These are phyloP conservation scores for Syritta pipiens DNA, from an alignment of 2,888 invertebrate genomes.

Conservation along the genomic window DNA sequence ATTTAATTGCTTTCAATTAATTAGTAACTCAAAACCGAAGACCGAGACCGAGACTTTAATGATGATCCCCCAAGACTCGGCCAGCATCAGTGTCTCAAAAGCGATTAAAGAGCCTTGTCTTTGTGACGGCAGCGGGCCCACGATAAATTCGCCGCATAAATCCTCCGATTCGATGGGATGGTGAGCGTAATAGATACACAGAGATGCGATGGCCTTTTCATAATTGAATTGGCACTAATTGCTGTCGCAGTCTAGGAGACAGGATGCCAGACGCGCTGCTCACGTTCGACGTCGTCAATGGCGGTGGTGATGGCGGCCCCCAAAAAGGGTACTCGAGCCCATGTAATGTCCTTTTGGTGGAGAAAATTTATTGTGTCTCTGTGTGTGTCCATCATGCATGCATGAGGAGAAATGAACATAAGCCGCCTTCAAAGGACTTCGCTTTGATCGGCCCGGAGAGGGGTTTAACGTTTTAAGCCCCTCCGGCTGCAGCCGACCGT, in stretches of 20 bases:
- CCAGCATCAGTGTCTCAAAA: constrained; percentile 45
- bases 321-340: constrained; percentile 40
- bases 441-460: constrained; percentile 35
- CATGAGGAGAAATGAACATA: constrained; percentile 44
- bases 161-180: constrained; percentile 3
- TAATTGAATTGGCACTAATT: constrained; percentile 65
- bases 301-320: constrained; percentile 35
- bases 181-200: constrained; percentile 43
- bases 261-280: neutral
- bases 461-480: constrained; percentile 3
- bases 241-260: constrained; percentile 16
- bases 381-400: constrained; percentile 39
- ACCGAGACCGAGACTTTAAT: constrained; percentile 20
- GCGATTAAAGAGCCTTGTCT: constrained; percentile 22
- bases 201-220: constrained; percentile 48
- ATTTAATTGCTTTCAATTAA: constrained; percentile 58
- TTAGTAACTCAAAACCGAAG: constrained; percentile 31
- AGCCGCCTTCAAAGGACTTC: constrained; percentile 54
- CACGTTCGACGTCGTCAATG: constrained; percentile 14
- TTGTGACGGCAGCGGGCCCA: neutral
- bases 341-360: constrained; percentile 27
- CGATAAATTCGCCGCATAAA: constrained; percentile 33
- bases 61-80: constrained; percentile 42
- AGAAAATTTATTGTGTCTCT: constrained; percentile 16
- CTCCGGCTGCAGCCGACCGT: too few species aligned